Percentiles rank a stretch among this genome's conserved stretches.
Evolutionary conservation across 2,113 vertebrate genomes (phyloP).

Genomic region (Brachyhypopomus gauderio): DNA sequence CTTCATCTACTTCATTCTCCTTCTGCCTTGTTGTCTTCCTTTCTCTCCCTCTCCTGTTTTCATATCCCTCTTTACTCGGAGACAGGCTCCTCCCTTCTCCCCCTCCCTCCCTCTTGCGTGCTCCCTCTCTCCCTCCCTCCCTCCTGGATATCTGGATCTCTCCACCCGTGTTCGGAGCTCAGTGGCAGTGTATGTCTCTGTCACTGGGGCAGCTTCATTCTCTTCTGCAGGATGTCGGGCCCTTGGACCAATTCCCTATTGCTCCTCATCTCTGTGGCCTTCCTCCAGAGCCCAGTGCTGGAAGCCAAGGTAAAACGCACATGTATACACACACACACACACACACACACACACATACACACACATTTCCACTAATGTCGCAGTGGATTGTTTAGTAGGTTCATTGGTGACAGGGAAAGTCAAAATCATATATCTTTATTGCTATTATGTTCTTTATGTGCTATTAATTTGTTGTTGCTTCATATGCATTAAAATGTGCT

Average conservation of each 20-base stretch:
- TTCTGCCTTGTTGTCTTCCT: background rate
- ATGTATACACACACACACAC: conserved; percentile 10
- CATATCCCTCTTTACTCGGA: conserved; percentile 30
- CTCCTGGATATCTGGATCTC: conserved; percentile 5
- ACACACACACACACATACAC: background rate
- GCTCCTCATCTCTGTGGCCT: conserved; percentile 50
- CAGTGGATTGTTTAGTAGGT: background rate
- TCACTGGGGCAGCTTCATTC: conserved; percentile 64
- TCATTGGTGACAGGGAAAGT: background rate
- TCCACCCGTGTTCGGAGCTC: conserved; percentile 35
- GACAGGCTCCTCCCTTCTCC: conserved; percentile 22
- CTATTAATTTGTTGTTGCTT: background rate
- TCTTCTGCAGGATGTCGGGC: conserved; percentile 67
- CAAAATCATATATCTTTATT: background rate
- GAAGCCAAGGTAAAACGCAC: conserved; percentile 60
- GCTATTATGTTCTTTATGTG: background rate
- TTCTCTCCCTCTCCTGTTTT: background rate
- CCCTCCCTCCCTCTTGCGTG: background rate
- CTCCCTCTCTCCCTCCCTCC: background rate
- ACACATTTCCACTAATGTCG: background rate
- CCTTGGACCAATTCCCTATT: conserved; percentile 56
- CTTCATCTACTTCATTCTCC: background rate
- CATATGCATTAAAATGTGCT: background rate
- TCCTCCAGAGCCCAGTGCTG: conserved; percentile 48
- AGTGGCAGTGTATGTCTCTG: conserved; percentile 48